These are phyloP conservation scores for Plutella xylostella DNA, from an alignment of 2,888 invertebrate genomes.

Conservation along the genomic window DNA sequence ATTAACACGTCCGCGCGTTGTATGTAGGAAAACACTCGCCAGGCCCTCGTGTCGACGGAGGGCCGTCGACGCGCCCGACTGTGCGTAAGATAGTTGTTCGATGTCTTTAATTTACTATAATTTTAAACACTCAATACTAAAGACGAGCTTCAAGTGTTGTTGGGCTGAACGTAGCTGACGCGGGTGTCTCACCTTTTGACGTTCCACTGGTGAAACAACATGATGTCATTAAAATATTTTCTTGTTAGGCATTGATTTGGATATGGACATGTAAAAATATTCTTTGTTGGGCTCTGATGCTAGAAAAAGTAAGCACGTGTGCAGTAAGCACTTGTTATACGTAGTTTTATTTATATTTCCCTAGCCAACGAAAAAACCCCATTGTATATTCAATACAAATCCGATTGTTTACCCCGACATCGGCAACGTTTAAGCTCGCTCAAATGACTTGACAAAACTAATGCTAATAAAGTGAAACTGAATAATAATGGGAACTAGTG, in stretches of 20 bases:
- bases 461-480: too few species aligned
- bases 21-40: conserved; percentile 65
- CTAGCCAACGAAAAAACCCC: too few species aligned
- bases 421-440: too few species aligned
- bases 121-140: conserved; percentile 39
- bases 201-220: background rate
- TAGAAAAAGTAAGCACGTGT: too few species aligned
- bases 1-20: conserved; percentile 66
- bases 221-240: conserved; percentile 7
- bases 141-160: conserved; percentile 33
- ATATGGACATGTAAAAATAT: too few species aligned
- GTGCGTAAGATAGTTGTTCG: conserved; percentile 53
- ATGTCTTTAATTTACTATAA: conserved; percentile 60
- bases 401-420: too few species aligned
- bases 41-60: conserved; percentile 61
- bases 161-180: conserved; percentile 7
- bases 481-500: too few species aligned
- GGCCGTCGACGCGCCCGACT: conserved; percentile 39
- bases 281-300: too few species aligned
- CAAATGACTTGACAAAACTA: too few species aligned
- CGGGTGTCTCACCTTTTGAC: background rate
- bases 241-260: background rate
- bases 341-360: too few species aligned
- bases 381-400: too few species aligned
- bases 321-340: too few species aligned